Evolutionary conservation across 2,797 vertebrate genomes (phyloP).

Genomic region (Anguilla megastoma): DNA sequence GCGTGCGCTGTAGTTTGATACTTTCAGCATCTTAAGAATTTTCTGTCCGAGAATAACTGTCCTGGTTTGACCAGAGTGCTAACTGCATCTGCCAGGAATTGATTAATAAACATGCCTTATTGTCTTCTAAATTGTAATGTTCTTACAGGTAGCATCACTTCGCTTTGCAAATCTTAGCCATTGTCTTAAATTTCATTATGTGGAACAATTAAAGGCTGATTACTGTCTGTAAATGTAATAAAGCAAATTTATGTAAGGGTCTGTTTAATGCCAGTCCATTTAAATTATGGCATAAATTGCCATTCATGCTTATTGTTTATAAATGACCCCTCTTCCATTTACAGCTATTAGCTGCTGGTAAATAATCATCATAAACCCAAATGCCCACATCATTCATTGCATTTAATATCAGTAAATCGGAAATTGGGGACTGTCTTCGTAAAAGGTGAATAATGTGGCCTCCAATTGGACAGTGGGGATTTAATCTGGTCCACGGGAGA

Average conservation of each 20-base stretch:
- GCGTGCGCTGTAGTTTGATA: neutral
- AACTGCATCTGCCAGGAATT: neutral
- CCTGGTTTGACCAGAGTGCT: neutral
- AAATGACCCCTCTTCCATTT: slow-evolving; percentile 1
- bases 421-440: neutral
- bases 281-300: neutral
- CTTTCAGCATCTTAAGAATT: neutral
- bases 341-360: neutral
- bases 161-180: neutral
- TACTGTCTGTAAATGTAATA: slow-evolving; percentile 11
- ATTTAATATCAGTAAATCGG: slow-evolving; percentile 3
- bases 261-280: neutral
- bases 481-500: neutral
- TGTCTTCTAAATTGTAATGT: neutral
- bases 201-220: neutral
- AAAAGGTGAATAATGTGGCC: neutral
- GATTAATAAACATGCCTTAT: neutral
- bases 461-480: neutral
- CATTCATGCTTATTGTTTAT: slow-evolving; percentile 21
- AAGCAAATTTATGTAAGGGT: neutral
- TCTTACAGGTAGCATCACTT: neutral
- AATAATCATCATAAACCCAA: slow-evolving; percentile 7
- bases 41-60: neutral
- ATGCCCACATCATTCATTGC: neutral
- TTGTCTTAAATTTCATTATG: slow-evolving; percentile 14